Percentiles rank a stretch among this genome's conserved stretches.
Evolutionary conservation across 37 sponge, comb jelly and placozoan genomes (phyloP).

Genomic region (Cladorhizidae sp.): DNA sequence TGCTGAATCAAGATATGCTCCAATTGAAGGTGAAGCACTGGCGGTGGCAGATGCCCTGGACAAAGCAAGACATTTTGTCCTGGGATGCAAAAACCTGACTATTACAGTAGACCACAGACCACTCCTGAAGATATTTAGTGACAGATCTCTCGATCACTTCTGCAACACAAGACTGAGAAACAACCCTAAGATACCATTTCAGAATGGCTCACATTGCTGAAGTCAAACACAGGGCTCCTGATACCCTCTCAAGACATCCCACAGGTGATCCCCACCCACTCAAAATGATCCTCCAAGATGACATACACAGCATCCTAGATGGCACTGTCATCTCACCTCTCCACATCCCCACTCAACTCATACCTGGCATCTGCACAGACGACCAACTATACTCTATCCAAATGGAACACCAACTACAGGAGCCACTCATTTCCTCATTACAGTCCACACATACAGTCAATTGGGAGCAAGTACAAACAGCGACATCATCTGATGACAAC

Average conservation of each 20-base stretch:
- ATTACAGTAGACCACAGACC: slow-evolving; percentile 40
- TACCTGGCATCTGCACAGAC: slow-evolving; percentile 21
- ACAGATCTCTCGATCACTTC: slow-evolving; percentile 13
- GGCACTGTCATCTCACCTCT: neutral
- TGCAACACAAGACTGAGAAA: slow-evolving; percentile 15
- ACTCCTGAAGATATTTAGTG: neutral
- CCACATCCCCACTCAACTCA: slow-evolving; percentile 38
- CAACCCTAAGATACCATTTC: slow-evolving; percentile 22
- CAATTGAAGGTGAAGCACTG: slow-evolving; percentile 52
- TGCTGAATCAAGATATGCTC: slow-evolving; percentile 48
- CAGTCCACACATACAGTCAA: too few species aligned
- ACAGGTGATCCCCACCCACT: slow-evolving; percentile 29
- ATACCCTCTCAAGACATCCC: slow-evolving; percentile 46
- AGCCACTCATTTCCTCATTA: neutral
- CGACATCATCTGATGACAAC: too few species aligned
- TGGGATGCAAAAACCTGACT: slow-evolving; percentile 40
- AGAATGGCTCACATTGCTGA: slow-evolving; percentile 48
- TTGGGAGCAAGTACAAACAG: too few species aligned
- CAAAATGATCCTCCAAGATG: slow-evolving; percentile 38
- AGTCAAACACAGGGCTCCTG: slow-evolving; percentile 27
- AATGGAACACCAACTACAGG: slow-evolving; percentile 20
- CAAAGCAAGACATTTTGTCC: slow-evolving; percentile 53
- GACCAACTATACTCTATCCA: slow-evolving; percentile 19
- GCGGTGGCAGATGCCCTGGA: slow-evolving; percentile 52
- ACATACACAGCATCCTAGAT: slow-evolving; percentile 31